phyloP scores from a whole-genome alignment of 64 coral and sea anemone genomes.

The Porites lutea region DNA sequence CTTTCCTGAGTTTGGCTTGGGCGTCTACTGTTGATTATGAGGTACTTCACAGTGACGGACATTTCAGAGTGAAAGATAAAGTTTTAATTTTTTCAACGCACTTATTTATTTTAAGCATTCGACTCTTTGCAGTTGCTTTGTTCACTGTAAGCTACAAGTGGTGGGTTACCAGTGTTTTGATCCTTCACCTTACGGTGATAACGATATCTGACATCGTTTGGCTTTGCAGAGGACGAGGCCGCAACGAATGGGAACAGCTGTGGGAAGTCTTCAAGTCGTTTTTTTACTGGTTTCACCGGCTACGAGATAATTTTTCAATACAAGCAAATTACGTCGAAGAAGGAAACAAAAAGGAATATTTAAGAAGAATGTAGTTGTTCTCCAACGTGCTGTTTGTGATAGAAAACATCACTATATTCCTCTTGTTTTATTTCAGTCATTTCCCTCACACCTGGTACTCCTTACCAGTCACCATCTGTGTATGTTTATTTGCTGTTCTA shows the following conservation, averaged over 20 bases:
- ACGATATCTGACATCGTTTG: no score
- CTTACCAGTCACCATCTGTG: background rate
- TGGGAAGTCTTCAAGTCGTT: background rate
- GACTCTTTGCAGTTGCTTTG: background rate
- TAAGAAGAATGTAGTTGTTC: background rate
- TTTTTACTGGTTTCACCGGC: background rate
- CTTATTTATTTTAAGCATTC: background rate
- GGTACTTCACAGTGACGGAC: no score
- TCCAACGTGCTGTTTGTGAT: background rate
- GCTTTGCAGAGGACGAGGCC: background rate
- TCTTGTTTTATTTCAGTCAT: background rate
- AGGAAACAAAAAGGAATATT: background rate
- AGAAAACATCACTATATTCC: background rate
- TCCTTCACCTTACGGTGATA: background rate
- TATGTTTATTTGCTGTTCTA: background rate
- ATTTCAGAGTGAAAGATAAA: background rate
- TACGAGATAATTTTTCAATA: background rate
- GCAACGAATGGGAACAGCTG: no score
- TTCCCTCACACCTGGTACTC: background rate
- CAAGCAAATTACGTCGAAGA: background rate
- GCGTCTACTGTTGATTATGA: background rate
- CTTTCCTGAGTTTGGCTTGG: constrained; percentile 13
- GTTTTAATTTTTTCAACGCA: background rate
- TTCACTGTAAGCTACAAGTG: constrained; percentile 24
- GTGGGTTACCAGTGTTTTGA: background rate